Base-by-base conservation (phyloP, 1,140 invertebrate species). In the Manduca sexta region DNA sequence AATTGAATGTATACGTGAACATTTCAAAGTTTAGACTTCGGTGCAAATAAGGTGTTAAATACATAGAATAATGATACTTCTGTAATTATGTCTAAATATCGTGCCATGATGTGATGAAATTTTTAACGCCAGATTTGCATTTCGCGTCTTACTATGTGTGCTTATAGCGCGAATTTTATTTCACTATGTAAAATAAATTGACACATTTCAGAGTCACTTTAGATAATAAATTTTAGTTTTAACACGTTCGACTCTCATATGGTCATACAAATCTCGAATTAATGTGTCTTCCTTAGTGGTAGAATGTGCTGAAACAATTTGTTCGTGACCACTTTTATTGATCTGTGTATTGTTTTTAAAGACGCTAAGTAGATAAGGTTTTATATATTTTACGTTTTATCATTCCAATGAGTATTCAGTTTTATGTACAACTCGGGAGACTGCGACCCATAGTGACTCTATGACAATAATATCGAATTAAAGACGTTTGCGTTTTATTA, bases 381-480 rank as follows among this genome's bases (percentile, higher is more conserved):
- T 43, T 17, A 14, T 13, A 21, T 40, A 18, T 40, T 40, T 40
- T 8, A 18, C 38, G 16, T 18, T 40, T 17, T n/a, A 66, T 66
- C 60, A 72, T 65, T 68, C 58, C 60, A 55, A 43, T 40, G 15
- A 16, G 14, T 45, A 35, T 34, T 34, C 43, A 17, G 14, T 35
- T 17, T 17, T 31, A 45, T 16, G 43, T 45, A 34, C 31, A 18
- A 45, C 58, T 67, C 61, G 60, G 56, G 64, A 74, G 64, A 66
- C 64, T 70, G 62, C 62, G 65, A 58, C 63, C n/a, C n/a, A n/a
- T n/a, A 68, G 49, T 64, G 55, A 68, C 53, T 59, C 58, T 60
- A 60, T 56, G 50, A 49, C 47, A 18, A 45, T 40, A 38, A 5
- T 38, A 14, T 38, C 8, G 4, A 16, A 38, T 38, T 38, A 12